phyloP scores from a whole-genome alignment of 1,140 invertebrate genomes.

The Drosophila subobscura region DNA sequence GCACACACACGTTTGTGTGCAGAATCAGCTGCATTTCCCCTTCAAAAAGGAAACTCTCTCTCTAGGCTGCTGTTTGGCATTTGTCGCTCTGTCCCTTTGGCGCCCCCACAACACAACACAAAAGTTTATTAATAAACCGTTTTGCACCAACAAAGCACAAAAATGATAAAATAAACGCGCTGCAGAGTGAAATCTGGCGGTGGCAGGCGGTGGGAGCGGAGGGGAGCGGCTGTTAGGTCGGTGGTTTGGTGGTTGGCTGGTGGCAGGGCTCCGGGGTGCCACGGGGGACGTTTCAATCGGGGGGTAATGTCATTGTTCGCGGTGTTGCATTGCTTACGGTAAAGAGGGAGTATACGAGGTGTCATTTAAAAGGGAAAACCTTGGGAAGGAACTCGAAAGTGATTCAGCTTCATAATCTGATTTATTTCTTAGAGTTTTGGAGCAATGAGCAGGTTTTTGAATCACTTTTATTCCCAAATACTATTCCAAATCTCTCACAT shows the following conservation, averaged over 20 bases:
- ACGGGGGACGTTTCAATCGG: too few relatives aligned
- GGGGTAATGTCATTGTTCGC: slow-evolving; percentile 37
- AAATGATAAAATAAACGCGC: slow-evolving; percentile 73
- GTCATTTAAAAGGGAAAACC: not conserved
- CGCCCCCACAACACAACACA: slow-evolving; percentile 9
- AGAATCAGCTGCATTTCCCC: slow-evolving; percentile 34
- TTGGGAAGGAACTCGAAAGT: not conserved
- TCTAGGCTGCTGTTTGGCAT: slow-evolving; percentile 35
- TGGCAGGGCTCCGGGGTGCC: too few relatives aligned
- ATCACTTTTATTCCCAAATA: too few relatives aligned
- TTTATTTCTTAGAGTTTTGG: too few relatives aligned
- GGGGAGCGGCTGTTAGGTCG: not conserved
- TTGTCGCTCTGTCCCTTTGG: slow-evolving; percentile 42
- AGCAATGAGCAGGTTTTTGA: too few relatives aligned
- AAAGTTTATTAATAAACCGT: slow-evolving; percentile 61
- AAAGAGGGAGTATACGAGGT: slow-evolving; percentile 13
- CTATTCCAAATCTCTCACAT: too few relatives aligned
- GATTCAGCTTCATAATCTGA: too few relatives aligned
- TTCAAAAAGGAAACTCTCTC: slow-evolving; percentile 14
- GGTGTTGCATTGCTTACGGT: slow-evolving; percentile 21
- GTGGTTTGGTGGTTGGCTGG: not conserved
- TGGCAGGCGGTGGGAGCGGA: slow-evolving; percentile 7
- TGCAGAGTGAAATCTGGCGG: slow-evolving; percentile 31
- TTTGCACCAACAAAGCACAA: slow-evolving; percentile 53
- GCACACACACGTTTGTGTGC: slow-evolving; percentile 12